These are phyloP conservation scores for Oreocharis arfaki DNA, from an alignment of 2,113 vertebrate genomes.

Conservation along the genomic window DNA sequence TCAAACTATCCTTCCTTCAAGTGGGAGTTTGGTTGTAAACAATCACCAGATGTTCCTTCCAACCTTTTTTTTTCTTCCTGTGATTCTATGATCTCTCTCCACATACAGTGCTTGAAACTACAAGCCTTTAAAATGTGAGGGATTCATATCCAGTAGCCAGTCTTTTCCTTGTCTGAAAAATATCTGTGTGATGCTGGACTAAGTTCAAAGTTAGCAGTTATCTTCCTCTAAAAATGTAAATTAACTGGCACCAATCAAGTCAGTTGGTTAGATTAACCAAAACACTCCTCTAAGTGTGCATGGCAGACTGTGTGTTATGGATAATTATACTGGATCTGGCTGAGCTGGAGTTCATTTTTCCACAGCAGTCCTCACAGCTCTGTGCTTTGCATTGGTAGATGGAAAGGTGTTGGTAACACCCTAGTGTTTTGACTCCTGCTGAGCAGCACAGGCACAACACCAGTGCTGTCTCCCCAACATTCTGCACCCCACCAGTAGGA, in stretches of 20 bases:
- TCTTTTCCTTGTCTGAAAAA: neutral
- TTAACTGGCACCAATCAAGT: neutral
- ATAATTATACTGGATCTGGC: neutral
- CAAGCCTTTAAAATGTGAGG: neutral
- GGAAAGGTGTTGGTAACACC: neutral
- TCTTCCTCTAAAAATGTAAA: neutral
- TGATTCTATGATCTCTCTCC: neutral
- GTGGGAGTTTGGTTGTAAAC: neutral
- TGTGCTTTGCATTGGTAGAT: neutral
- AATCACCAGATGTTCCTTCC: neutral
- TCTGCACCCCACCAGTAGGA: neutral
- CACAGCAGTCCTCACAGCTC: neutral
- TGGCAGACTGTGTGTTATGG: neutral
- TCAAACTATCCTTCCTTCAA: neutral
- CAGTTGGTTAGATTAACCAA: neutral
- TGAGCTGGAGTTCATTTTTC: neutral
- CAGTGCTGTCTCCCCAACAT: too few species aligned
- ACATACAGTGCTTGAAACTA: neutral
- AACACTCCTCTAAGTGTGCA: neutral
- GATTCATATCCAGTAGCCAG: neutral
- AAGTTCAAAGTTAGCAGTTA: neutral
- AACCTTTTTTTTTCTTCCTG: neutral
- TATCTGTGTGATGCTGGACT: neutral
- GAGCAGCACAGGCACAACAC: accelerated
- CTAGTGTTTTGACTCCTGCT: neutral